Conservation (phyloP, 2,797 vertebrate genomes). For the Syngnathus acus region DNA sequence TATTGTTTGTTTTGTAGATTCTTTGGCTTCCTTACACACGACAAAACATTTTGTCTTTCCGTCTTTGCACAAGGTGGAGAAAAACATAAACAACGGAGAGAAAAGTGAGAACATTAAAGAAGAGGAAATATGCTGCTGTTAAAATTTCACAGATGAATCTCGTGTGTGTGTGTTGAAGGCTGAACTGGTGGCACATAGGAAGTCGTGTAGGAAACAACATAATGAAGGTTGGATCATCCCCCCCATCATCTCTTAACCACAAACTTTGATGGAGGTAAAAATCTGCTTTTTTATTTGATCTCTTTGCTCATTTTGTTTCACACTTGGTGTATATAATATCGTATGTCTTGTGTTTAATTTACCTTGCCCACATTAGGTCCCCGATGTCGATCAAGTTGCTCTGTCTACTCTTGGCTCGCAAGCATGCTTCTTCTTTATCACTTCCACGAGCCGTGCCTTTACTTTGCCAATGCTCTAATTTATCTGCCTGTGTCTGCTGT, state of each 20-base stretch:
- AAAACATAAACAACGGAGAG: background rate
- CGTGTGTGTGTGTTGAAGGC: conserved; percentile 39
- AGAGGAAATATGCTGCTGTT: conserved; percentile 34
- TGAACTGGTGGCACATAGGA: conserved; percentile 34
- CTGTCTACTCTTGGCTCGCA: conserved; percentile 35
- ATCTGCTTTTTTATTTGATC: background rate
- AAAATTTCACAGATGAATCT: conserved; percentile 35
- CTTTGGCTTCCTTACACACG: background rate
- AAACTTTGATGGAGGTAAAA: background rate
- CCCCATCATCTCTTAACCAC: background rate
- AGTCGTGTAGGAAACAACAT: conserved; percentile 37
- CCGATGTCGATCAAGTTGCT: conserved; percentile 43
- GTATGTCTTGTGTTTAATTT: conserved; percentile 22
- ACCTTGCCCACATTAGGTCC: conserved; percentile 30
- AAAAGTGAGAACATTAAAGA: conserved; percentile 10
- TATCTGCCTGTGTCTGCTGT: conserved; percentile 22
- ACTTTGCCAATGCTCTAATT: conserved; percentile 17
- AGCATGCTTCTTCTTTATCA: conserved; percentile 11
- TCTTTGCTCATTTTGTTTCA: background rate
- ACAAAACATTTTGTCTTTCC: background rate
- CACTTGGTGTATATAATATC: background rate
- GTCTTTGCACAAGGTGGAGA: background rate
- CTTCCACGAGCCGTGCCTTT: background rate
- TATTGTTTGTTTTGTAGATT: background rate
- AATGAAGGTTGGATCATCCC: background rate